Percentiles rank a stretch among this genome's conserved stretches.
Conservation (phyloP, 2,888 invertebrate genomes). For the Melangyna quadrimaculata region DNA sequence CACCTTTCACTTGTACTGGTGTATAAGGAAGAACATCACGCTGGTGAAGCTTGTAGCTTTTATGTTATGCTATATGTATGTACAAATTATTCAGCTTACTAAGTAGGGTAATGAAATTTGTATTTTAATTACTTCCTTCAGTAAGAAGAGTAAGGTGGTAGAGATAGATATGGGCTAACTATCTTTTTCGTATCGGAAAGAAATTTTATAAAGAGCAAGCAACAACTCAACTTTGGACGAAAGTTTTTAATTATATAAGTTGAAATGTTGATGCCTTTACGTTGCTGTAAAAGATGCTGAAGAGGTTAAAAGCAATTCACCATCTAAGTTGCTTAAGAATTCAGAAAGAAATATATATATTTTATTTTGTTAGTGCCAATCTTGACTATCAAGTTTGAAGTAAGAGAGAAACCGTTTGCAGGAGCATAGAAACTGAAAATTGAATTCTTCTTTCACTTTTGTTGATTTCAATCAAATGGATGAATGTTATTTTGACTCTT, state of each 20-base stretch:
- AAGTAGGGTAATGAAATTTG: constrained; percentile 45
- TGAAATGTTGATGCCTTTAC: background rate
- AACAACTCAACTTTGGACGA: background rate
- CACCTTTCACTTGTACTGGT: constrained; percentile 53
- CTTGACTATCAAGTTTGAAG: too few species aligned
- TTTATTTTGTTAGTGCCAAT: background rate
- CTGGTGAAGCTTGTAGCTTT: too few species aligned
- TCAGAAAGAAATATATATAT: background rate
- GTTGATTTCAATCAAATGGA: background rate
- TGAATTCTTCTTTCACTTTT: background rate
- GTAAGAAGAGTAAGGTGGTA: background rate
- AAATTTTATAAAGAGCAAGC: background rate
- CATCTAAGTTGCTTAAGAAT: background rate
- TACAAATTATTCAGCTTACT: constrained; percentile 20
- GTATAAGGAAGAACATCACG: constrained; percentile 12
- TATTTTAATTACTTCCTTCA: constrained; percentile 44
- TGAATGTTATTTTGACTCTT: background rate
- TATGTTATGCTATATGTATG: background rate
- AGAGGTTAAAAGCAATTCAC: background rate
- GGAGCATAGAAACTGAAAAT: too few species aligned
- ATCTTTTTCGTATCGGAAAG: background rate
- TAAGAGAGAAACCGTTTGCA: too few species aligned
- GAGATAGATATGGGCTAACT: background rate
- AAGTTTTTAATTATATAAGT: background rate
- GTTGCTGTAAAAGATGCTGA: background rate